Conservation (phyloP, 2,888 invertebrate species). For the Trisateles emortualis region DNA sequence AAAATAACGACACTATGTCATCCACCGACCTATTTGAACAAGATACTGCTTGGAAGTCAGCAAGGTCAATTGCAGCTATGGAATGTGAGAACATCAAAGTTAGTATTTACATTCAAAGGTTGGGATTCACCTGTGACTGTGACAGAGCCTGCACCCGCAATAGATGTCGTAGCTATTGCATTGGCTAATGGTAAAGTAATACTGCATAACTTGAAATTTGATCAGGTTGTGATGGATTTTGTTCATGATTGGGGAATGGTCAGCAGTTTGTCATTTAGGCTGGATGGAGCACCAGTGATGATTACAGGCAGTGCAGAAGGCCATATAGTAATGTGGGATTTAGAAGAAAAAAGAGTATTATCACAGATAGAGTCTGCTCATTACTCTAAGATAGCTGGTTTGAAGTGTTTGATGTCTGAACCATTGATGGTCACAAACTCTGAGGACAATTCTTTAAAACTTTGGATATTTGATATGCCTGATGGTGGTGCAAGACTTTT, state of each 20-base stretch:
- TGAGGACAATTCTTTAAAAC: constrained; percentile 96
- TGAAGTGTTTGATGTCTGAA: constrained; percentile 95
- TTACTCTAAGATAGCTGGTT: constrained; percentile 90
- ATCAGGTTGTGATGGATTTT: constrained; percentile 94
- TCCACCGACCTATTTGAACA: constrained; percentile 98
- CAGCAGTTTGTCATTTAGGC: constrained; percentile 93
- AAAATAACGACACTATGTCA: constrained; percentile 94
- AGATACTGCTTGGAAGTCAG: constrained; percentile 94
- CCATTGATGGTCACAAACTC: constrained; percentile 96
- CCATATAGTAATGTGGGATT: constrained; percentile 97
- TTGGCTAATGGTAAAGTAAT: constrained; percentile 93
- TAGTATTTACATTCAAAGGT: constrained; percentile 92
- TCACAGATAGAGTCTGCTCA: constrained; percentile 95
- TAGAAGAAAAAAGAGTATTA: constrained; percentile 92
- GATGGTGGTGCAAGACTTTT: constrained; percentile 96
- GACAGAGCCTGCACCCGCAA: constrained; percentile 95
- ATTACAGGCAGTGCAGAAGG: constrained; percentile 93
- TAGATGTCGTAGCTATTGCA: constrained; percentile 97
- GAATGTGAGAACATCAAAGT: constrained; percentile 93
- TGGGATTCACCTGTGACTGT: constrained; percentile 91
- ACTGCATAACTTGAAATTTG: constrained; percentile 95
- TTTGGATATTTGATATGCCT: constrained; percentile 96
- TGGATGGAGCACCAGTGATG: constrained; percentile 95
- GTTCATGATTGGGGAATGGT: constrained; percentile 97
- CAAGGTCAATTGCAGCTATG: constrained; percentile 95